phyloP scores from a whole-genome alignment of 2,888 invertebrate genomes.

The Cartodere bifasciata region DNA sequence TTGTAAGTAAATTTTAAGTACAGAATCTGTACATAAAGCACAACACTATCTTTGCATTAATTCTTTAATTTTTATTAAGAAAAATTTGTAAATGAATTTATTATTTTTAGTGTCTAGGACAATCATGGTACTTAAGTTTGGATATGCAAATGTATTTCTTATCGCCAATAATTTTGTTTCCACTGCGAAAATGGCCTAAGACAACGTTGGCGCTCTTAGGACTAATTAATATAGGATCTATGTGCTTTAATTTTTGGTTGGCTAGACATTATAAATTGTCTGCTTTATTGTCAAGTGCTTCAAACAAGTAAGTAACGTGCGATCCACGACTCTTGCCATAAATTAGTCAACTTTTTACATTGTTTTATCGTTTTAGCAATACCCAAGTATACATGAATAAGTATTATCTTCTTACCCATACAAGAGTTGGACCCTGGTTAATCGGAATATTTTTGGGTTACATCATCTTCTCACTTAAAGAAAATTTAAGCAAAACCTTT shows the following conservation, averaged over 20 bases:
- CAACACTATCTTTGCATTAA: background rate
- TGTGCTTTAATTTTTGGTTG: slow-evolving; percentile 11
- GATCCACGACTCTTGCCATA: too few species aligned
- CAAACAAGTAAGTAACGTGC: background rate
- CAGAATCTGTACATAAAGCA: too few species aligned
- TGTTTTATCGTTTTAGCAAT: background rate
- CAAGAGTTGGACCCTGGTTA: slow-evolving; percentile 10
- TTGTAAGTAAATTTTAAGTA: slow-evolving; percentile 5
- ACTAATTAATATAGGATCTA: slow-evolving; percentile 15
- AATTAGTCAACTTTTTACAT: too few species aligned
- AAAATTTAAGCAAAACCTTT: slow-evolving; percentile 4
- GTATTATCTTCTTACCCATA: slow-evolving; percentile 9
- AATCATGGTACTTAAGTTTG: slow-evolving; percentile 8
- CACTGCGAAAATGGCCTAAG: slow-evolving; percentile 5
- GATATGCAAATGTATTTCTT: slow-evolving; percentile 7
- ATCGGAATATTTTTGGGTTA: slow-evolving; percentile 11
- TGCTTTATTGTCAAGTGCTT: background rate
- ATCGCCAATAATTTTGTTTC: slow-evolving; percentile 5
- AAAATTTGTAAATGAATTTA: background rate
- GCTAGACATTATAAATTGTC: background rate
- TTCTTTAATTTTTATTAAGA: slow-evolving; percentile 1
- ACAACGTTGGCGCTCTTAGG: slow-evolving; percentile 14
- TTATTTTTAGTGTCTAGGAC: slow-evolving; percentile 7
- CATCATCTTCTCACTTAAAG: slow-evolving; percentile 6
- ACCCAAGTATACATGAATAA: slow-evolving; percentile 1